phyloP scores from a whole-genome alignment of 2,113 vertebrate species.

The Corythaeola cristata region DNA sequence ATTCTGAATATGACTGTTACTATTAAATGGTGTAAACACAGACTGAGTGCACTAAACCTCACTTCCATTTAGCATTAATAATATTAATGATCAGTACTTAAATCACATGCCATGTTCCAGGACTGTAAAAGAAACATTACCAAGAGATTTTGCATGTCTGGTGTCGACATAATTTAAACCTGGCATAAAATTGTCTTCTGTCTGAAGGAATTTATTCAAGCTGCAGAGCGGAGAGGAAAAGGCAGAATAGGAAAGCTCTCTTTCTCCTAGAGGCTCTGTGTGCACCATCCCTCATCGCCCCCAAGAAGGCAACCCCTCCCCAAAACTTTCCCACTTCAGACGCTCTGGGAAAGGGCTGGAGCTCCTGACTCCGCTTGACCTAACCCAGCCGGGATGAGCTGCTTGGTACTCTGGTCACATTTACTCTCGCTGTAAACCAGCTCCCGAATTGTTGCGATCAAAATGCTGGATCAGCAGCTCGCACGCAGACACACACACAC shows the following conservation, averaged over 20 bases:
- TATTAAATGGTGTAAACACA: constrained; percentile 29
- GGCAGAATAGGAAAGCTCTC: not conserved
- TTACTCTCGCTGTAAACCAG: not conserved
- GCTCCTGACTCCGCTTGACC: not conserved
- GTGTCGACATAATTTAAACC: constrained; percentile 37
- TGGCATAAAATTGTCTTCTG: constrained; percentile 31
- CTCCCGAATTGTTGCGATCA: not conserved
- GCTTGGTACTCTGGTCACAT: not conserved
- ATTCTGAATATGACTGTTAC: constrained; percentile 14
- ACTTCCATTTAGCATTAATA: constrained; percentile 41
- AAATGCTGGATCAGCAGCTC: constrained; percentile 47
- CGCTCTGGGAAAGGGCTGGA: not conserved
- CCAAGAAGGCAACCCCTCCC: not conserved
- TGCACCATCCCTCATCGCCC: not conserved
- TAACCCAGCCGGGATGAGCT: not conserved
- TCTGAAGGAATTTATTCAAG: constrained; percentile 18
- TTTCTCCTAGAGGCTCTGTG: not conserved
- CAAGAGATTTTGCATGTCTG: constrained; percentile 30
- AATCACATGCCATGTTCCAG: not conserved
- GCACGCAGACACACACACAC: not conserved
- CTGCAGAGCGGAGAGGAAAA: not conserved
- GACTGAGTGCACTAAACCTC: constrained; percentile 34
- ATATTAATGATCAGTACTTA: constrained; percentile 42
- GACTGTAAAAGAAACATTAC: constrained; percentile 24
- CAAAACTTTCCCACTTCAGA: constrained; percentile 1